phyloP scores from a whole-genome alignment of 2,888 invertebrate species.

The Xestia ashworthii region DNA sequence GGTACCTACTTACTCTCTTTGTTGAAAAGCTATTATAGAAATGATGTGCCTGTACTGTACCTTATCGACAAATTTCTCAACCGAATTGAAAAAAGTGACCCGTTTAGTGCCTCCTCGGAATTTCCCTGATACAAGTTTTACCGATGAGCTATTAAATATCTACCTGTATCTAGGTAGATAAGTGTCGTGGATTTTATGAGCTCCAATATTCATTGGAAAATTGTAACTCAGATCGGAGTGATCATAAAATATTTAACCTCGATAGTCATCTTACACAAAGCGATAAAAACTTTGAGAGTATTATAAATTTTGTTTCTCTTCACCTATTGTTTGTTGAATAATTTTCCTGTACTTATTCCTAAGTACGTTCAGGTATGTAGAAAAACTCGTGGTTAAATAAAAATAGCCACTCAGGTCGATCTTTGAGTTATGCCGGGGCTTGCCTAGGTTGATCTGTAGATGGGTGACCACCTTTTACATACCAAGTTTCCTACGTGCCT shows the following conservation, averaged over 20 bases:
- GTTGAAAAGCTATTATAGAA: too few relatives aligned
- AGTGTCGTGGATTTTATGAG: constrained; percentile 13
- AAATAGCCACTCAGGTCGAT: too few relatives aligned
- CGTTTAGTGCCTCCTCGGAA: neutral
- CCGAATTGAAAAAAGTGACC: too few relatives aligned
- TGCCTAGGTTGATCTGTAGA: too few relatives aligned
- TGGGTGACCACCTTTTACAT: too few relatives aligned
- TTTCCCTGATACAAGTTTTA: neutral
- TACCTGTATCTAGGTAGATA: neutral
- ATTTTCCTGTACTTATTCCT: neutral
- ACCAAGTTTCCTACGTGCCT: too few relatives aligned
- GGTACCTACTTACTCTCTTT: too few relatives aligned
- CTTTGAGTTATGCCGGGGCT: too few relatives aligned
- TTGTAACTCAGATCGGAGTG: constrained; percentile 21
- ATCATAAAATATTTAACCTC: constrained; percentile 42
- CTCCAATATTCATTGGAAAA: constrained; percentile 28
- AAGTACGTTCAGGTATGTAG: too few relatives aligned
- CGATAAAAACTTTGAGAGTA: constrained; percentile 34
- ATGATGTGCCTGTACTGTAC: too few relatives aligned
- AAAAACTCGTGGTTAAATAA: too few relatives aligned
- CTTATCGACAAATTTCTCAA: too few relatives aligned
- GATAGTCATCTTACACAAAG: constrained; percentile 31
- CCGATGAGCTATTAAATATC: neutral
- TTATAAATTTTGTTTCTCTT: constrained; percentile 31
- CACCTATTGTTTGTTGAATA: constrained; percentile 17